Evolutionary conservation across 2,113 vertebrate genomes (phyloP), one percentile per base, ranked within the genome.

Genomic region (Regulus satrapa): DNA sequence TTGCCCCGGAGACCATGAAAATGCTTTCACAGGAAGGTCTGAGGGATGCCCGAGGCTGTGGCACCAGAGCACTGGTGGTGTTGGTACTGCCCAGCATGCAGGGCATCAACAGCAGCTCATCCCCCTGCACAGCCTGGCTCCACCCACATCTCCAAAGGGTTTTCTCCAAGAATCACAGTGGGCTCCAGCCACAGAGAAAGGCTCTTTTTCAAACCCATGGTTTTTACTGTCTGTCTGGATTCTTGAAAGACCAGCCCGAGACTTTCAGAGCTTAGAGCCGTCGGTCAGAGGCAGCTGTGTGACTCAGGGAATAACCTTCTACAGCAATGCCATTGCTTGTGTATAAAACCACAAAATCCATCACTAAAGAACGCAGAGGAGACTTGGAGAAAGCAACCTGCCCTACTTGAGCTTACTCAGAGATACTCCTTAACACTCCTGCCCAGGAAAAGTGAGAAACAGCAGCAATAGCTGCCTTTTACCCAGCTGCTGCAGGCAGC

Each of bases 1-100:
- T 5, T 34, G 73, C 73, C 45, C n/a, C 2, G 2, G 41, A 76
- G 55, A 36, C 29, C 19, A 28, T 2, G 5, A 9, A 14, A 25
- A 6, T 2, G 2, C 10, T 25, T 2, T 2, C 34, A 14, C 18
- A 40, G 48, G 20, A 48, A 43, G 26, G 40, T 68, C 21, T 8
- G 24, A n/a, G 54, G 49, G 48, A 32, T 8, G 28, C 14, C 10
- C 0, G 0, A 10, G 13, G 8, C n/a, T 16, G 18, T 2, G 4
- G 31, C 29, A 14, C 18, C 11, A 0, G 1, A 34, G 68, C 2
- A 5, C 29, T 23, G 20, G 9, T 2, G 4, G 31, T 1, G 5
- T 0, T 31, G 36, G 66, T 5, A 8, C 15, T 18, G 36, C 32
- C 58, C 48, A 40, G 43, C 48, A 11, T 0, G 1, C 3, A 15